Base-by-base conservation (phyloP, 23 tunicate species). In the Trididemnum nubilum region DNA sequence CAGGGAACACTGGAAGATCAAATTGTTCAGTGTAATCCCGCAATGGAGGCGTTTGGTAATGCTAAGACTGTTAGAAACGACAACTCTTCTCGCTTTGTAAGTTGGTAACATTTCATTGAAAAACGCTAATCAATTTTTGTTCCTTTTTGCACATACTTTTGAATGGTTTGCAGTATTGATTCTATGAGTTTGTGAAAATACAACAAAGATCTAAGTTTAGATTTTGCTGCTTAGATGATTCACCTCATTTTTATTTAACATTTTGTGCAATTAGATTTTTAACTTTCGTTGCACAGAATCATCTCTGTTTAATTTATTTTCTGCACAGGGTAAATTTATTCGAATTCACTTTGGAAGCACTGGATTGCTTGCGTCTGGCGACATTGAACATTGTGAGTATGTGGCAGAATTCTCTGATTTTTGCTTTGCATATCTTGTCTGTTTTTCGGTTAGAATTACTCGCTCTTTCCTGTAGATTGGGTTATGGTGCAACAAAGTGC, bases 11-110 rank as follows among this genome's bases (percentile, higher is more conserved):
- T 92, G 19, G 97, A 92, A 83, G 97, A 92, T 79, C 97, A 92
- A 80, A 92, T 92, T 60, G 97, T 92, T 27, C 92, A 87, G 58
- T 87, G 92, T 71, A 92, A 92, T 65, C 97, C 97, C 5, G 97
- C 97, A 78, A 92, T 92, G 97, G 97, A 92, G 70, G 97, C 97
- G 33, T 92, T 92, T 59, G 97, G 97, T 44, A 92, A 92, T 77
- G 97, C 97, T 32, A 92, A 92, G 71, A 92, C 97, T 51, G 92
- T 80, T 57, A 83, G 97, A 37, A 92, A 92, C 72, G 97, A 92
- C 85, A 92, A 92, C 81, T 92, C 97, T 2, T 92, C 97, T 23
- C 85, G 97, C 22, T 92, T 92, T 63, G 98, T 87, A 87, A 92
- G 97, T 86, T 36, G 57, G n/a, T n/a, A n/a, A n/a, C n/a, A n/a